These are phyloP conservation scores for Grapholita molesta DNA, from an alignment of 1,140 invertebrate genomes.

Conservation along the genomic window DNA sequence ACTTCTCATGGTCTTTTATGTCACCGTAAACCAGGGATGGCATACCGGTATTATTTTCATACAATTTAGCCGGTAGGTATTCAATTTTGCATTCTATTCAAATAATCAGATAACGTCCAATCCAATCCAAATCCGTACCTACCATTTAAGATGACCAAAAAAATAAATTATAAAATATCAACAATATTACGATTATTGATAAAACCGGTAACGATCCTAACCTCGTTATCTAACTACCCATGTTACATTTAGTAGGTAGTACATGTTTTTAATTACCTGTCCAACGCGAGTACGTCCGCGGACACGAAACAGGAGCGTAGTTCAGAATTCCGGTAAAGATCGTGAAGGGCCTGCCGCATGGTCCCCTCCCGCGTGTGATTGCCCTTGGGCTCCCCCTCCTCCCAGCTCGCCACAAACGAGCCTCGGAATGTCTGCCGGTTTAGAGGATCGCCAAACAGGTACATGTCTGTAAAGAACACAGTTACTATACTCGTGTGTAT, in stretches of 20 bases:
- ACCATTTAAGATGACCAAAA: too few relatives aligned
- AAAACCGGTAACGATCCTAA: too few relatives aligned
- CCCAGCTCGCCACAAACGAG: constrained; percentile 79
- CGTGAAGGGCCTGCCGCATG: constrained; percentile 86
- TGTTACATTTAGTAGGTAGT: neutral
- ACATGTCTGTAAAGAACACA: constrained; percentile 83
- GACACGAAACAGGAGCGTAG: constrained; percentile 83
- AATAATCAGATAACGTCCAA: too few relatives aligned
- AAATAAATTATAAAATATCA: too few relatives aligned
- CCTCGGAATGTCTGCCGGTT: constrained; percentile 89
- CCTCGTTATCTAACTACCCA: too few relatives aligned
- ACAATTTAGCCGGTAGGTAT: too few relatives aligned
- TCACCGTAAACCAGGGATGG: too few relatives aligned
- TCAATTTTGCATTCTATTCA: too few relatives aligned
- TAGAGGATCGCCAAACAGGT: constrained; percentile 85
- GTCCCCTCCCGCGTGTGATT: constrained; percentile 78
- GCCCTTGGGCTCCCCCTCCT: constrained; percentile 44
- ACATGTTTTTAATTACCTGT: constrained; percentile 81
- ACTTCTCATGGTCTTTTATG: too few relatives aligned
- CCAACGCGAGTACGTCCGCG: constrained; percentile 86
- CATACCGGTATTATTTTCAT: too few relatives aligned
- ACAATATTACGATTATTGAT: too few relatives aligned
- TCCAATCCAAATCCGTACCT: too few relatives aligned
- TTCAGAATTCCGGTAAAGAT: constrained; percentile 85
- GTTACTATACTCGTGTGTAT: neutral